Base-by-base conservation (phyloP, 2,797 vertebrate species). In the Macropodus opercularis region DNA sequence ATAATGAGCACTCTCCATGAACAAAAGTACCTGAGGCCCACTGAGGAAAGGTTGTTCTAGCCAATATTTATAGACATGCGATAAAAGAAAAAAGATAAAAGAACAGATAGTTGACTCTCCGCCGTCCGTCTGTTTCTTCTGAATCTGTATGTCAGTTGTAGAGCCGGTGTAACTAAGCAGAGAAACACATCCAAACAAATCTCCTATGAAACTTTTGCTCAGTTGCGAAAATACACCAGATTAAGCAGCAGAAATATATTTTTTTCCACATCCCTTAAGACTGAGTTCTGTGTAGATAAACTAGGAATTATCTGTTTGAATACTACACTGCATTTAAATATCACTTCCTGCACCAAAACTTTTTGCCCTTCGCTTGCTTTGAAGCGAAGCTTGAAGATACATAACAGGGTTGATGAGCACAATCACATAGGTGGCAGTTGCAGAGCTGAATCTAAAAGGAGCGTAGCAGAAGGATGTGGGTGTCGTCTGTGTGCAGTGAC, bases 61-160 rank as follows among this genome's bases (percentile, higher is more conserved):
- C 66, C 79, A 83, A 82, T 85, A 87, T 86, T 87, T 85, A 80
- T 77, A 82, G 80, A 85, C 60, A 71, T 60, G 70, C 41, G 65
- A 77, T 85, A 46, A 85, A 75, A 87, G 72, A 63, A 56, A 79
- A 72, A 69, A 77, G 83, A 88, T 85, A 75, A 87, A 90, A 87
- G 81, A 83, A 55, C 55, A 58, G 48, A 80, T 77, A 77, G 73
- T 69, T 85, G 76, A 79, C 80, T 84, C 72, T 84, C 72, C 69
- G 41, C 53, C 29, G 67, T 80, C 74, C 54, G 75, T 80, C 72
- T 72, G 50, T 75, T 76, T 80, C 72, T 80, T 80, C 79, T 79
- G 49, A 72, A 79, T 80, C 63, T 76, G 79, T 63, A 68, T 63
- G 77, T 88, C 79, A 61, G 69, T 77, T 72, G 74, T 59, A 63